Base-by-base conservation (phyloP, 2,888 invertebrate species). In the Epirrhoe tristata region DNA sequence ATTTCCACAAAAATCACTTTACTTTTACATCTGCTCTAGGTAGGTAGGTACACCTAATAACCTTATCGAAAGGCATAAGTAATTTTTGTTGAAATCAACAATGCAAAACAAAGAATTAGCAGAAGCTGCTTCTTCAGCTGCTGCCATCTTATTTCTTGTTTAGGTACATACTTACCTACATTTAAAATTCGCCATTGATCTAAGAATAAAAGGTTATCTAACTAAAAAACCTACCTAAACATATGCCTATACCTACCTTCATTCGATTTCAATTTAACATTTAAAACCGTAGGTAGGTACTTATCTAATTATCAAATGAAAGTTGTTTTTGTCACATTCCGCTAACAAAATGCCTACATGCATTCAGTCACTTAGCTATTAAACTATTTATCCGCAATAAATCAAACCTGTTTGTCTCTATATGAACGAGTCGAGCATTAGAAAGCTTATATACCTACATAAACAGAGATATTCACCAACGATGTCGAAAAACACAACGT, bases 351-450 rank as follows among this genome's bases (percentile, higher is more conserved):
- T 43, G 12, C 12, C 39, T 43, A 43, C 39, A 43, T 43, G 12
- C 24, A 24, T 24, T 12, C 12, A 43, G 12, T 36, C n/a, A n/a
- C n/a, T n/a, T 12, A 43, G 4, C 4, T 43, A 48, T 6, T 48
- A 48, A 16, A 48, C 48, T 32, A 55, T 58, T 50, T 65, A 60
- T 63, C 69, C 60, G 58, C 52, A 67, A 69, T 69, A 60, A 63
- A 62, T 54, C 50, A 39, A 64, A 66, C 66, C 64, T 59, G 68
- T 66, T 65, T 58, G 57, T 63, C 34, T 60, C 36, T 62, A 48
- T 48, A 39, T 14, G 58, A 48, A 50, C 55, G 24, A 63, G 14
- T 61, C 56, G 55, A 17, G 12, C 56, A 60, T 66, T 66, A 50
- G 68, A 69, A 71, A 65, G 59, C 56, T 66, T 43, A 50, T 56